phyloP scores from a whole-genome alignment of 2,888 invertebrate species.

The Xestia c-nigrum region DNA sequence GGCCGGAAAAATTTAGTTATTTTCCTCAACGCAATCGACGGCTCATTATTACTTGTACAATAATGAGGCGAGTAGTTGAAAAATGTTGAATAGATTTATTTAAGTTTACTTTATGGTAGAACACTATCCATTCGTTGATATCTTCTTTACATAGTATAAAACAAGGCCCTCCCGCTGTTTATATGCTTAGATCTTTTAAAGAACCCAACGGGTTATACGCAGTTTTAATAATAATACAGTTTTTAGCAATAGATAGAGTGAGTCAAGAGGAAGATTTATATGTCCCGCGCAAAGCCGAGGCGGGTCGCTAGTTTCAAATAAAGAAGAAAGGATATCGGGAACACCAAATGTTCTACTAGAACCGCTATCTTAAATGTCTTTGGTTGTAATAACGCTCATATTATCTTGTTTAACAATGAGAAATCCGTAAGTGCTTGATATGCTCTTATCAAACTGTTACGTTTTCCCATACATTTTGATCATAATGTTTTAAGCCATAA shows the following conservation, averaged over 20 bases:
- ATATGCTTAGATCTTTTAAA: too few relatives aligned
- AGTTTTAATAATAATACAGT: too few relatives aligned
- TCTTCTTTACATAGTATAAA: too few relatives aligned
- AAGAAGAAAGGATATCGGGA: too few relatives aligned
- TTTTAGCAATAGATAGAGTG: too few relatives aligned
- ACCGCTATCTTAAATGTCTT: neutral
- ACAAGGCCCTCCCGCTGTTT: too few relatives aligned
- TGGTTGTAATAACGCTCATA: neutral
- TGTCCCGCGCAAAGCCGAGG: too few relatives aligned
- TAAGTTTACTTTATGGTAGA: neutral
- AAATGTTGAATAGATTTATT: neutral
- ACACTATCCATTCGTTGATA: neutral
- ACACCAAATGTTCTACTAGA: neutral
- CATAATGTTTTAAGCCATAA: slow-evolving; percentile 28
- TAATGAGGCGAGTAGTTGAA: neutral
- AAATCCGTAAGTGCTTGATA: slow-evolving; percentile 15
- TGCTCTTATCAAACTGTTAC: slow-evolving; percentile 21
- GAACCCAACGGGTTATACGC: too few relatives aligned
- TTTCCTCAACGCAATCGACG: slow-evolving; percentile 3
- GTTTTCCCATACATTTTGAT: slow-evolving; percentile 20
- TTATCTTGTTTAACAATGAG: neutral
- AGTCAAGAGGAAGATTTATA: too few relatives aligned
- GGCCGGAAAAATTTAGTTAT: neutral
- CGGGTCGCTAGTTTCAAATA: neutral
- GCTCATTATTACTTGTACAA: neutral